phyloP scores from a whole-genome alignment of 2,888 invertebrate genomes.

The Eremobia ochroleuca region DNA sequence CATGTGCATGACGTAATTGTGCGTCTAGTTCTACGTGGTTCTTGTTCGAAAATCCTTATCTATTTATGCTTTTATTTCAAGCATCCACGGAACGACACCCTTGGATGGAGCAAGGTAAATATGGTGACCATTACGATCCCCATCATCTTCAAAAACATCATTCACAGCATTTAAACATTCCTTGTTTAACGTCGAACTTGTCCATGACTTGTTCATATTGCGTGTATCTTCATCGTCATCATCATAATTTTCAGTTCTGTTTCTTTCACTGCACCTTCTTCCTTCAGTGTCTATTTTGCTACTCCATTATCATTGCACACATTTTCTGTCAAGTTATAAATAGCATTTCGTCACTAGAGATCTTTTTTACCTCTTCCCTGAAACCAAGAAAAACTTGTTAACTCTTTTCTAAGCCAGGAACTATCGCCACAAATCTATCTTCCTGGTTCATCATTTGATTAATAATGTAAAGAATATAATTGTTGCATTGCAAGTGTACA shows the following conservation, averaged over 20 bases:
- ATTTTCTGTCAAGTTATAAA: background rate
- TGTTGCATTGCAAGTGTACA: conserved; percentile 34
- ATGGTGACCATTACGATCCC: background rate
- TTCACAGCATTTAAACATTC: background rate
- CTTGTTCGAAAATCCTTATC: background rate
- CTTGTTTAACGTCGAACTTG: background rate
- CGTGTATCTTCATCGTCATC: background rate
- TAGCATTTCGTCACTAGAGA: background rate
- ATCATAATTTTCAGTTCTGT: background rate
- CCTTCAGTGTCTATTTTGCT: background rate
- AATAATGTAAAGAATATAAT: conserved; percentile 30
- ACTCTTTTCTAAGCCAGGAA: background rate
- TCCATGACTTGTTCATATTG: background rate
- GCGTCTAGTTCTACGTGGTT: background rate
- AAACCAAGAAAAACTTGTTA: too few relatives aligned
- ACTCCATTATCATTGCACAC: background rate
- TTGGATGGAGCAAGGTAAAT: conserved; percentile 7
- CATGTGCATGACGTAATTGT: background rate
- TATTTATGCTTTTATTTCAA: conserved; percentile 25
- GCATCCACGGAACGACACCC: background rate
- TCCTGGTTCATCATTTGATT: conserved; percentile 22
- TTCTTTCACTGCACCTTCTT: background rate
- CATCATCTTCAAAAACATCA: background rate
- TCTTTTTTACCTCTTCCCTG: too few relatives aligned
- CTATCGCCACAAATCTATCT: background rate